Base-by-base conservation (phyloP, 2,113 vertebrate species). In the Anseranas semipalmata region DNA sequence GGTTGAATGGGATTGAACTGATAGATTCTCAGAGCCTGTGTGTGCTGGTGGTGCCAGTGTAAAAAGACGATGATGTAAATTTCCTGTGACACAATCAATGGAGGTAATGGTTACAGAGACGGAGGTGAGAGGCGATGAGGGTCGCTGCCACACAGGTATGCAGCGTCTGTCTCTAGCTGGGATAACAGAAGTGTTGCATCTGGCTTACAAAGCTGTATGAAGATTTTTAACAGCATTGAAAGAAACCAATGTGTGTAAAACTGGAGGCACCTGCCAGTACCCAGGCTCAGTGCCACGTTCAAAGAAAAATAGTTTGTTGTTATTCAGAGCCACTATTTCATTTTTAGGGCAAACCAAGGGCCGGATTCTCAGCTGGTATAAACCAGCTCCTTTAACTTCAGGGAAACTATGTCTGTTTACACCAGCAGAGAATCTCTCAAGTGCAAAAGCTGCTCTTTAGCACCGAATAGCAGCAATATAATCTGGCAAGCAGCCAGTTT, bases 401-500 rank as follows among this genome's bases (percentile, higher is more conserved):
- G 10, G 80, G 55, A 45, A 52, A 37, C 58, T 68, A 50, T 87
- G 27, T 78, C 77, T 85, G 28, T 90, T 95, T 96, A 68, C 15
- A 70, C 37, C 74, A 83, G 50, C 30, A 85, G 82, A 91, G 52
- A 58, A 67, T 62, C 45, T 89, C 93, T 84, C 59, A 76, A 95
- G 71, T 45, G 32, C 66, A 19, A 85, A 88, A 77, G 5, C 66
- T 91, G 63, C 85, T 85, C 52, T 85, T 84, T 35, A 91, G 82
- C 66, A 78, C 65, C 60, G 87, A 93, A 74, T 66, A 90, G 74
- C 71, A 96, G 74, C 90, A 95, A 71, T 63, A 60, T 12, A 86
- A 89, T 58, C 80, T 93, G 93, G 63, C 87, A 92, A 87, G 60
- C 19, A 80, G 70, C 59, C 52, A 55, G 28, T 62, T 89, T 97